phyloP scores from a whole-genome alignment of 2,113 vertebrate genomes.

The Cottus gobio region DNA sequence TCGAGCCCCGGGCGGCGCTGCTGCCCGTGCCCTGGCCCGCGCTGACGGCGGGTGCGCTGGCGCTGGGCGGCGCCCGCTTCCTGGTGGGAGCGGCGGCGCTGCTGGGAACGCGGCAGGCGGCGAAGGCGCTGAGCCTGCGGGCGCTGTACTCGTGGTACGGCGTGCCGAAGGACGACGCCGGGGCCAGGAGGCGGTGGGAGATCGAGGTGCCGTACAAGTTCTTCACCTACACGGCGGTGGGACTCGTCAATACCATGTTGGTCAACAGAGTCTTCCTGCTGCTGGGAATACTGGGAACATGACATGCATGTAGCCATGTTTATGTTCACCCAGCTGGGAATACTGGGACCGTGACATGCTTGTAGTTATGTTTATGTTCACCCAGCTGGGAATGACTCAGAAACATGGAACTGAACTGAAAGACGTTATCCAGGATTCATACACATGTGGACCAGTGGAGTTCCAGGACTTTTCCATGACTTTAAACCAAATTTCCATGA shows the following conservation, averaged over 20 bases:
- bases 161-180: slow-evolving; percentile 74
- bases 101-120: slow-evolving; percentile 83
- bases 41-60: slow-evolving; percentile 30
- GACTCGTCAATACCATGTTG: slow-evolving; percentile 85
- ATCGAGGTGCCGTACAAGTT: slow-evolving; percentile 96
- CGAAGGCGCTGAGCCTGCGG: slow-evolving; percentile 81
- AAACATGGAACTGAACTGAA: no score
- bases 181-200: slow-evolving; percentile 85
- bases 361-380: no score
- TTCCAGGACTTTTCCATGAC: no score
- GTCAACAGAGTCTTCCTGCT: slow-evolving; percentile 86
- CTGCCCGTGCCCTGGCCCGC: slow-evolving; percentile 80
- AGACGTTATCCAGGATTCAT: no score
- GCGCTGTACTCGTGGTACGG: slow-evolving; percentile 83
- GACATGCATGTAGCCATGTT: no score
- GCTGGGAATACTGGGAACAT: no score
- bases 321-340: no score
- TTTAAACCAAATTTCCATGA: no score
- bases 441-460: no score
- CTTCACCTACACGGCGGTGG: slow-evolving; percentile 87
- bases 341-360: no score
- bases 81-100: slow-evolving; percentile 81
- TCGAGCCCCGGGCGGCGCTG: slow-evolving; percentile 65
- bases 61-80: slow-evolving; percentile 72
- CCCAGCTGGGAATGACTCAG: no score